Percentiles rank a stretch among this genome's conserved stretches.
Evolutionary conservation across 1,140 invertebrate species (phyloP).

Genomic region (Bombus picipes): DNA sequence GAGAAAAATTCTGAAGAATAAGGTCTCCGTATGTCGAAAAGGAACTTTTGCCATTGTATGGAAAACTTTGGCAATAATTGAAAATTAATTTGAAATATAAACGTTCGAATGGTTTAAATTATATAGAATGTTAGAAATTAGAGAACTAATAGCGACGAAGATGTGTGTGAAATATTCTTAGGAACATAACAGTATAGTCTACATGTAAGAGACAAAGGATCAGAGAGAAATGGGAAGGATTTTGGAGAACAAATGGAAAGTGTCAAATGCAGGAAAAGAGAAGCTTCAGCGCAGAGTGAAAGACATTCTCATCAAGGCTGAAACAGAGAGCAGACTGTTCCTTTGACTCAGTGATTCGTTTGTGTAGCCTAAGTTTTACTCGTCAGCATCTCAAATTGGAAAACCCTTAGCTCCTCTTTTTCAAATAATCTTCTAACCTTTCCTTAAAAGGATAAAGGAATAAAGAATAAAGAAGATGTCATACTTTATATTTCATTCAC

Average conservation of each 20-base stretch:
- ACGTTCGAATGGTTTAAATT: neutral
- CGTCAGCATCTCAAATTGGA: neutral
- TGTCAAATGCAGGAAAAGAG: constrained; percentile 39
- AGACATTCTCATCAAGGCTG: constrained; percentile 34
- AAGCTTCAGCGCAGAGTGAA: constrained; percentile 22
- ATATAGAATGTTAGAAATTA: neutral
- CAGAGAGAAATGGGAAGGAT: constrained; percentile 20
- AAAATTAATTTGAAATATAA: neutral
- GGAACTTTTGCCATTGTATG: too few species aligned
- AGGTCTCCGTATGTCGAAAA: too few species aligned
- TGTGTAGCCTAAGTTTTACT: constrained; percentile 13
- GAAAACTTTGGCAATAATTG: neutral
- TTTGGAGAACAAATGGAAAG: constrained; percentile 43
- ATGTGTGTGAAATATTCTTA: neutral
- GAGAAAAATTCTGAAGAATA: neutral
- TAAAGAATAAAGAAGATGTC: too few species aligned
- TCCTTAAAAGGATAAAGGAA: too few species aligned
- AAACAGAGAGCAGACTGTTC: constrained; percentile 29
- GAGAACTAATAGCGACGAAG: neutral
- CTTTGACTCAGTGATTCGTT: constrained; percentile 35
- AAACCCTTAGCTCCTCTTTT: neutral
- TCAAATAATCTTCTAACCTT: neutral
- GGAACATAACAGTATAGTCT: neutral
- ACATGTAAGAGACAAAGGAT: constrained; percentile 5
- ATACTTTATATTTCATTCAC: neutral